Base-by-base conservation (phyloP, 2,888 invertebrate genomes). In the Lissocephala sabroskyi region DNA sequence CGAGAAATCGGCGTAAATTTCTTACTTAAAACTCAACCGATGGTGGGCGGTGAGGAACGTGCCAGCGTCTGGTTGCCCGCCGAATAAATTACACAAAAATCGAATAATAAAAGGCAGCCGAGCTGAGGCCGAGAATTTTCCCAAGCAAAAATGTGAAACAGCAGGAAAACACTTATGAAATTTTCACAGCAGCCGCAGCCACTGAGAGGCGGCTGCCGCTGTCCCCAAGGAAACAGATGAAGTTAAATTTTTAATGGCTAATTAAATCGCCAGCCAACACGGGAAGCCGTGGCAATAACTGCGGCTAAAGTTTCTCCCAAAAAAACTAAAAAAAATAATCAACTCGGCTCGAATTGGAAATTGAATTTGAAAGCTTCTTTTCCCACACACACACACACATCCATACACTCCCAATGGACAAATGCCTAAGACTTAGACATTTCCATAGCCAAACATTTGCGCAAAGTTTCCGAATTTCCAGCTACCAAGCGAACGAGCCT, bases 181-280 rank as follows among this genome's bases (percentile, higher is more conserved):
- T 35, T 35, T 11, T 10, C 17, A 14, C 35, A 13, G 16, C 35
- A n/a, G n/a, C n/a, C n/a, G n/a, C n/a, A n/a, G n/a, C n/a, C n/a
- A n/a, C n/a, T n/a, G n/a, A n/a, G n/a, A 41, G 37, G 36, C 41
- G 37, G 37, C 18, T 41, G 35, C 23, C n/a, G n/a, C n/a, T 29
- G 41, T 33, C 14, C 33, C 32, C 33, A 23, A 35, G 43, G 35
- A 26, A 26, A 35, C 26, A n/a, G 26, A 14, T 43, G 13, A 37
- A 36, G 41, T 35, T 53, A 29, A 23, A 43, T 60, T 53, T 59
- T 70, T 74, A 58, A 66, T 70, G 71, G 67, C 52, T 77, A 68
- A 68, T 76, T 68, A 73, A 68, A 76, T 68, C 76, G 74, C 54
- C 52, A n/a, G n/a, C n/a, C n/a, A n/a, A n/a, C n/a, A n/a, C 49